These are phyloP conservation scores for Drosophila bunnanda DNA, from an alignment of 2,888 invertebrate species.

Conservation along the genomic window DNA sequence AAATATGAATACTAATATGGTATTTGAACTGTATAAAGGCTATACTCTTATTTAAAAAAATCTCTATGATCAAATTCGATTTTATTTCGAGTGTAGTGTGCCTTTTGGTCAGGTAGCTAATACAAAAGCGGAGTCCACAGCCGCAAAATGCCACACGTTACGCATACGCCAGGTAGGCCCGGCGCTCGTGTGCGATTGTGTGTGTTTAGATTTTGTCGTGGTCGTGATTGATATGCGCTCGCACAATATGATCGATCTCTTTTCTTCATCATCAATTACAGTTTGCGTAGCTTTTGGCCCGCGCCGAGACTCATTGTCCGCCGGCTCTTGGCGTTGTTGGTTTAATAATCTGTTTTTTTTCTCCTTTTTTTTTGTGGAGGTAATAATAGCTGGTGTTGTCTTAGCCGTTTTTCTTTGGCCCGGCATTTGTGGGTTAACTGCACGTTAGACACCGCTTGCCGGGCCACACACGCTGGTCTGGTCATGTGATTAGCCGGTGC, in stretches of 20 bases:
- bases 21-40: not conserved
- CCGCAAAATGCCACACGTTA: constrained; percentile 70
- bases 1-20: not conserved
- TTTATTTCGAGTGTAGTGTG: constrained; percentile 47
- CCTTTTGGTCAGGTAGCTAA: constrained; percentile 59
- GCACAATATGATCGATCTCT: constrained; percentile 79
- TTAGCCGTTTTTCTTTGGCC: constrained; percentile 50
- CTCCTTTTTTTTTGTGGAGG: constrained; percentile 29
- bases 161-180: constrained; percentile 67
- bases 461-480: constrained; percentile 57
- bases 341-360: constrained; percentile 62
- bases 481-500: constrained; percentile 58
- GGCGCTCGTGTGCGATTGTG: constrained; percentile 25
- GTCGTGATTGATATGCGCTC: constrained; percentile 78
- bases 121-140: constrained; percentile 16
- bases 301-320: constrained; percentile 57
- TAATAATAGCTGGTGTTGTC: constrained; percentile 72
- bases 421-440: constrained; percentile 78
- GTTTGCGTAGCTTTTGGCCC: constrained; percentile 71
- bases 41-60: not conserved
- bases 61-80: not conserved
- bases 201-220: constrained; percentile 73
- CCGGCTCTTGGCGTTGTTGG: constrained; percentile 40
- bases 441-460: constrained; percentile 72
- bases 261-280: constrained; percentile 79